Conservation (phyloP, 2,888 invertebrate genomes). For the Anodontia alba region DNA sequence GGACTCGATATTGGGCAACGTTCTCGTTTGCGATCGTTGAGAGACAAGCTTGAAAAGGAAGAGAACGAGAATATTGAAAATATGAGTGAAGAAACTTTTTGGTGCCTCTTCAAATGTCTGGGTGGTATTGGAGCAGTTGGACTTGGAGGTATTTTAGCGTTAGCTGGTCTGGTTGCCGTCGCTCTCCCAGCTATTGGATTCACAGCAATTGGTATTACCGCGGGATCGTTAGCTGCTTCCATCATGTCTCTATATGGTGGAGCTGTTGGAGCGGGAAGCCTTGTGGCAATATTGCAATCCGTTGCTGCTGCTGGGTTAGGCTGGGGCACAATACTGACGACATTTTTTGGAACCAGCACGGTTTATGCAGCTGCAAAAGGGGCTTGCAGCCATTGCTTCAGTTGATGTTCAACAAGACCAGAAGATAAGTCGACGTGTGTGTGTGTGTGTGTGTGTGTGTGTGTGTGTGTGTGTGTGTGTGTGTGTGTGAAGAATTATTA, state of each 20-base stretch:
- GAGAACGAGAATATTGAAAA: not conserved
- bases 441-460: too few species aligned
- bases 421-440: too few species aligned
- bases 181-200: not conserved
- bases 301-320: not conserved
- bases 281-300: not conserved
- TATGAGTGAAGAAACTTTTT: not conserved
- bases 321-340: not conserved
- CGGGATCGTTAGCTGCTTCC: not conserved
- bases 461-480: too few species aligned
- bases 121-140: slow-evolving; percentile 1
- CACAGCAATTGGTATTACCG: not conserved
- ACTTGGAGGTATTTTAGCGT: not conserved
- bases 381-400: not conserved
- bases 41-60: not conserved
- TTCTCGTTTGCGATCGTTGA: not conserved
- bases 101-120: slow-evolving; percentile 20
- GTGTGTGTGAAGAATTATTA: too few species aligned
- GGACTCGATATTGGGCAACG: not conserved
- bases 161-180: not conserved
- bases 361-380: not conserved
- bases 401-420: too few species aligned
- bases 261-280: not conserved
- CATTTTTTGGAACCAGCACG: not conserved
- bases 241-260: not conserved